Conservation (phyloP, 2,113 vertebrate genomes). For the Pygoscelis antarcticus region DNA sequence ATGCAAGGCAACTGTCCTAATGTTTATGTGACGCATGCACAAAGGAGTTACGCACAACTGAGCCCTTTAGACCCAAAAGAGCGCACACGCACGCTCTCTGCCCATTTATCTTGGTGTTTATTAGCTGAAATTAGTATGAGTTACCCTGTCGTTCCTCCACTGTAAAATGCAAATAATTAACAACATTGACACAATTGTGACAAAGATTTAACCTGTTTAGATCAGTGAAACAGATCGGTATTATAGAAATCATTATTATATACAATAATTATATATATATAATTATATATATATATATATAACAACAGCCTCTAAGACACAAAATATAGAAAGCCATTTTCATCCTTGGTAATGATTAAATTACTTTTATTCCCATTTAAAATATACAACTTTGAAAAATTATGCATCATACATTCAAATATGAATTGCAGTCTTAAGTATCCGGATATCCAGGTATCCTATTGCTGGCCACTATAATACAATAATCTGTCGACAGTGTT, state of each 20-base stretch:
- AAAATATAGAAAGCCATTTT: not conserved
- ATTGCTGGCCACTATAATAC: not conserved
- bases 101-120: no score
- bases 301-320: not conserved
- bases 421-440: not conserved
- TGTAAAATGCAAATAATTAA: not conserved
- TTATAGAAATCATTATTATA: not conserved
- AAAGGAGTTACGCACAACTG: not conserved
- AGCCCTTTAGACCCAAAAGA: not conserved
- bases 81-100: accelerated
- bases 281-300: no score
- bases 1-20: accelerated
- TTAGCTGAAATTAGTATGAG: not conserved
- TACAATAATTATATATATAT: no score
- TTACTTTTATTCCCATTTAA: constrained; percentile 54
- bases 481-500: not conserved
- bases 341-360: not conserved
- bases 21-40: not conserved
- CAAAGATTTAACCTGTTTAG: not conserved
- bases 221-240: not conserved
- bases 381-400: constrained; percentile 55
- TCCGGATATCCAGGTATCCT: not conserved
- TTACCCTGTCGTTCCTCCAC: not conserved
- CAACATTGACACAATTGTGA: not conserved
- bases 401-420: constrained; percentile 46